Conservation (phyloP, 2,113 vertebrate genomes). For the Sylvia atricapilla region DNA sequence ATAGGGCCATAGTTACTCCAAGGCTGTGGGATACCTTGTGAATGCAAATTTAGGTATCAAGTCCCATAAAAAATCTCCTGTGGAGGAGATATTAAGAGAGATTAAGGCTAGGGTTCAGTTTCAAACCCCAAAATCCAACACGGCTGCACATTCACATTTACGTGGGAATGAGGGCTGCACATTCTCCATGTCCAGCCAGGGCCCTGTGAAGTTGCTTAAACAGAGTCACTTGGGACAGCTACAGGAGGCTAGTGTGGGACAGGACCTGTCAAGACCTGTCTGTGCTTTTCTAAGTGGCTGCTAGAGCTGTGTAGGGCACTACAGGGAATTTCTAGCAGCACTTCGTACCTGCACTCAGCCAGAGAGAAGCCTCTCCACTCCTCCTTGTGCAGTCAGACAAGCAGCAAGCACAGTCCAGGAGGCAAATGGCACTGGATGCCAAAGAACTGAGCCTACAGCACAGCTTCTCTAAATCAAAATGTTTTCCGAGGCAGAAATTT, state of each 20-base stretch:
- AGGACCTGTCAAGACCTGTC: not conserved
- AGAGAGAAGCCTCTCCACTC: not conserved
- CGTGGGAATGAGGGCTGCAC: not conserved
- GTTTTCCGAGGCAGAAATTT: not conserved
- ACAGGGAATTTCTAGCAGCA: not conserved
- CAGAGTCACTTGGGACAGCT: not conserved
- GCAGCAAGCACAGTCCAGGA: not conserved
- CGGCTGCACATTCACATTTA: not conserved
- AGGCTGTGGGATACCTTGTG: not conserved
- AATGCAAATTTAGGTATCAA: not conserved
- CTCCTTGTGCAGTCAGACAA: not conserved
- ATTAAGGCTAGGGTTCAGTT: not conserved
- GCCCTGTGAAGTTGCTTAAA: not conserved
- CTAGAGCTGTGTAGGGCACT: rapidly evolving
- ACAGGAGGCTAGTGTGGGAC: not conserved
- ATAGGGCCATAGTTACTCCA: not conserved
- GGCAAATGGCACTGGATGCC: not conserved
- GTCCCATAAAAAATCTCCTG: not conserved
- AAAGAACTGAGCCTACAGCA: not conserved
- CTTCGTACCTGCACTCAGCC: not conserved
- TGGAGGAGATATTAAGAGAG: not conserved
- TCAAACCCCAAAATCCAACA: rapidly evolving
- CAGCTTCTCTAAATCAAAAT: not conserved
- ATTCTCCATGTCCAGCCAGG: not conserved
- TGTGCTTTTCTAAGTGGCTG: not conserved